These are phyloP conservation scores for Caranx ignobilis DNA, from an alignment of 2,113 vertebrate species.

Conservation along the genomic window DNA sequence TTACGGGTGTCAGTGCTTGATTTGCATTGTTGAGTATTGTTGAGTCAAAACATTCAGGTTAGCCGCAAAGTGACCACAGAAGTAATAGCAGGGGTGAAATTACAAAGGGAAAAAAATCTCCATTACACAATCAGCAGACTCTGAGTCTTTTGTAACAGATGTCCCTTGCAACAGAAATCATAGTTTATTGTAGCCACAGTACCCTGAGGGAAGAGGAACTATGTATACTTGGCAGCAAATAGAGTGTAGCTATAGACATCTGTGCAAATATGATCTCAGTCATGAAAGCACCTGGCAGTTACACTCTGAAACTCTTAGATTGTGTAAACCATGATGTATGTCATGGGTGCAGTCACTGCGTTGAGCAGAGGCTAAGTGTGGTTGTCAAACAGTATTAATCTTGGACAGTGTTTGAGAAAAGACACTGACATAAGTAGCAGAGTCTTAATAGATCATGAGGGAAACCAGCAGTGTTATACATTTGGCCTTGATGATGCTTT, in stretches of 20 bases:
- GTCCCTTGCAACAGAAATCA: slow-evolving; percentile 26
- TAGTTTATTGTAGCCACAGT: slow-evolving; percentile 16
- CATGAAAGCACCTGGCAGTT: slow-evolving; percentile 13
- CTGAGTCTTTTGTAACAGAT: slow-evolving; percentile 12
- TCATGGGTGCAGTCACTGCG: not conserved
- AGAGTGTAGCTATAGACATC: slow-evolving; percentile 6
- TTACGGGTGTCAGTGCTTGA: slow-evolving; percentile 12
- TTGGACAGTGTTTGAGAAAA: not conserved
- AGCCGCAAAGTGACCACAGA: slow-evolving; percentile 19
- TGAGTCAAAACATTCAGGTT: slow-evolving; percentile 27
- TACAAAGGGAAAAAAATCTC: not conserved
- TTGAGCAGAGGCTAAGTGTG: slow-evolving; percentile 13
- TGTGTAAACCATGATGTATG: slow-evolving; percentile 6
- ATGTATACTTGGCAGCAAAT: slow-evolving; percentile 14
- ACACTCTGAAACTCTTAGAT: slow-evolving; percentile 8
- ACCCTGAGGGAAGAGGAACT: not conserved
- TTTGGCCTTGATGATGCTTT: slow-evolving; percentile 23
- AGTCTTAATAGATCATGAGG: slow-evolving; percentile 8
- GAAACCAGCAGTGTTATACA: slow-evolving; percentile 9
- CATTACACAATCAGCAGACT: slow-evolving; percentile 29
- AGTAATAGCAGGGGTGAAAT: not conserved
- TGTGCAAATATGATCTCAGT: slow-evolving; percentile 5
- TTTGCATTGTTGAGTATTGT: slow-evolving; percentile 39
- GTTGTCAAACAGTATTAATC: slow-evolving; percentile 26
- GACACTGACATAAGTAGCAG: not conserved